A percentile compares a stretch with the other conserved stretches of the same genome.
phyloP scores from a whole-genome alignment of 2,113 vertebrate genomes.

The Physeter macrocephalus region DNA sequence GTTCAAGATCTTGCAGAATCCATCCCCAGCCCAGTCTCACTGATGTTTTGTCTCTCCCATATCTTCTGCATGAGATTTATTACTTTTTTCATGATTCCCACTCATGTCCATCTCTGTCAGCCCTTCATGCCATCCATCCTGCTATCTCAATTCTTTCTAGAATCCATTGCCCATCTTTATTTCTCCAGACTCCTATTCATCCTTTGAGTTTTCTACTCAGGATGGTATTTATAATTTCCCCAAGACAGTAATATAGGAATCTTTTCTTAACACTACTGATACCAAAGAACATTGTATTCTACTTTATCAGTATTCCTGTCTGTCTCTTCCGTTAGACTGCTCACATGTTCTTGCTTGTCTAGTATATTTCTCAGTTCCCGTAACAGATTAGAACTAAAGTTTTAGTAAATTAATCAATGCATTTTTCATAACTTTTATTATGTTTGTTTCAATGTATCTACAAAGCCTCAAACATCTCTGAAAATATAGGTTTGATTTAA shows the following conservation, averaged over 20 bases:
- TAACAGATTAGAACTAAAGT: not conserved
- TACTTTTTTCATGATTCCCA: not conserved
- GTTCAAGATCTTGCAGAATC: not conserved
- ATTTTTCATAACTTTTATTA: not conserved
- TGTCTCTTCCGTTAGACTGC: not conserved
- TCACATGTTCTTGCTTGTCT: not conserved
- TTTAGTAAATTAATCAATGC: not conserved
- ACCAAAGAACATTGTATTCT: not conserved
- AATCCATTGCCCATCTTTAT: not conserved
- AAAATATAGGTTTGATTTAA: not conserved
- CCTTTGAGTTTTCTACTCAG: not conserved
- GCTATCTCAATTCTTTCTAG: not conserved
- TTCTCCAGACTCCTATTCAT: not conserved
- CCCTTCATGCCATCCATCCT: not conserved
- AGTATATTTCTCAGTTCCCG: not conserved
- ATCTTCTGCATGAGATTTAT: not conserved
- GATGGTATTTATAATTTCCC: not conserved
- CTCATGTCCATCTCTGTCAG: not conserved
- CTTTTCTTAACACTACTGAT: not conserved
- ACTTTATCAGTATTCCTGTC: not conserved
- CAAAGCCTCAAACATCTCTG: not conserved
- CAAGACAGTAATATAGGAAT: not conserved
- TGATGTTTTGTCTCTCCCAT: not conserved
- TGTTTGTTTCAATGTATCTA: not conserved
- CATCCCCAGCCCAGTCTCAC: not conserved